These are phyloP conservation scores for Ganaspis sp. DNA, from an alignment of 1,140 invertebrate species.

Conservation along the genomic window DNA sequence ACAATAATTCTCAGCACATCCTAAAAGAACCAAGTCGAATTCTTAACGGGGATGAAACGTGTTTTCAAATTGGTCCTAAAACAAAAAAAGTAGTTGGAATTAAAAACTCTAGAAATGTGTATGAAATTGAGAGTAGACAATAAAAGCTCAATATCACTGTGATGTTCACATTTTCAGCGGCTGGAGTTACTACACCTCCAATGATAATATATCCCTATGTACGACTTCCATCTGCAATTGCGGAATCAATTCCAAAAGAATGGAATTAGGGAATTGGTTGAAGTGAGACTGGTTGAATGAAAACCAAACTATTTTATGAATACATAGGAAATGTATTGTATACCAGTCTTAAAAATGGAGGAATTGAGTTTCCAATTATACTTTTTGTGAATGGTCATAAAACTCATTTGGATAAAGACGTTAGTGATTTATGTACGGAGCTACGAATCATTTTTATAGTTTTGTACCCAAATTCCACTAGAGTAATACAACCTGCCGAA, in stretches of 20 bases:
- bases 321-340: constrained; percentile 68
- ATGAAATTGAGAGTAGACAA: constrained; percentile 52
- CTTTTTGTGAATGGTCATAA: constrained; percentile 71
- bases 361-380: constrained; percentile 62
- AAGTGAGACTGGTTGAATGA: constrained; percentile 70
- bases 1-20: constrained; percentile 19
- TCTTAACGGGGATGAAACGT: constrained; percentile 56
- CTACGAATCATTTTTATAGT: constrained; percentile 63
- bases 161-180: constrained; percentile 55
- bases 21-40: constrained; percentile 44
- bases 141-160: constrained; percentile 63
- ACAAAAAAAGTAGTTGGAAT: constrained; percentile 56
- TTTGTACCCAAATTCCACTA: constrained; percentile 68
- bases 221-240: constrained; percentile 27
- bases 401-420: constrained; percentile 65
- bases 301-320: constrained; percentile 67
- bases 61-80: constrained; percentile 56
- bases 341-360: constrained; percentile 56
- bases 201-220: constrained; percentile 51
- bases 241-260: constrained; percentile 55
- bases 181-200: constrained; percentile 49
- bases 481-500: constrained; percentile 71
- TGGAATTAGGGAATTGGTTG: constrained; percentile 66
- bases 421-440: constrained; percentile 63
- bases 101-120: constrained; percentile 55